Conservation (phyloP, 2,113 vertebrate species). For the Scopus umbretta region DNA sequence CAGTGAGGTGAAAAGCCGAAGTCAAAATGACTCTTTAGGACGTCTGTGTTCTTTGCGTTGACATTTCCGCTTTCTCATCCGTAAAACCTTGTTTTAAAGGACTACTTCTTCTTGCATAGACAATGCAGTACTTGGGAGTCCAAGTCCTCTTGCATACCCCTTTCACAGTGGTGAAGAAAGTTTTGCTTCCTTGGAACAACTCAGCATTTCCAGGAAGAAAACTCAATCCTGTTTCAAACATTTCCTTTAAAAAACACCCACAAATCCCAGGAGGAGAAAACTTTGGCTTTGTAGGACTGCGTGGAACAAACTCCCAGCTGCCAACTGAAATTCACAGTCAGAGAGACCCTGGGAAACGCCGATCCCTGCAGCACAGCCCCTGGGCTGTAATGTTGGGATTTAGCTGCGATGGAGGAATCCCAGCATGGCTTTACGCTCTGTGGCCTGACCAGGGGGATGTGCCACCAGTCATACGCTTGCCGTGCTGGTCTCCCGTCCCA, state of each 20-base stretch:
- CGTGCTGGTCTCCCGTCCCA: neutral
- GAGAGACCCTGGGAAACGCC: neutral
- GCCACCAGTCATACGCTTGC: rapidly evolving
- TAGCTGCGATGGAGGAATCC: neutral
- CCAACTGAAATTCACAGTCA: neutral
- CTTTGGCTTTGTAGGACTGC: neutral
- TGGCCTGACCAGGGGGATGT: neutral
- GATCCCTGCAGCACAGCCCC: neutral
- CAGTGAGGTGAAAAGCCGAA: neutral
- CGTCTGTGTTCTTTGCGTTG: rapidly evolving
- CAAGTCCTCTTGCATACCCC: no score
- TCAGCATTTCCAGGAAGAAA: neutral
- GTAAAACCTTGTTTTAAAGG: neutral
- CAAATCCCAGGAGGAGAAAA: neutral
- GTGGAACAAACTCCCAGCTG: neutral
- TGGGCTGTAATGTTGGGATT: neutral
- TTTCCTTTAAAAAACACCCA: neutral
- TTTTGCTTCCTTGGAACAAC: neutral
- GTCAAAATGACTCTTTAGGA: neutral
- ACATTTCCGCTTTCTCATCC: neutral
- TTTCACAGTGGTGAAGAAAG: neutral
- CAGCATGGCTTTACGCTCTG: neutral
- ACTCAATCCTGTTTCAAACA: neutral
- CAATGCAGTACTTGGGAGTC: neutral
- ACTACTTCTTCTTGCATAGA: neutral